Evolutionary conservation across 2,113 vertebrate species (phyloP).

Genomic region (Centropus bengalensis): DNA sequence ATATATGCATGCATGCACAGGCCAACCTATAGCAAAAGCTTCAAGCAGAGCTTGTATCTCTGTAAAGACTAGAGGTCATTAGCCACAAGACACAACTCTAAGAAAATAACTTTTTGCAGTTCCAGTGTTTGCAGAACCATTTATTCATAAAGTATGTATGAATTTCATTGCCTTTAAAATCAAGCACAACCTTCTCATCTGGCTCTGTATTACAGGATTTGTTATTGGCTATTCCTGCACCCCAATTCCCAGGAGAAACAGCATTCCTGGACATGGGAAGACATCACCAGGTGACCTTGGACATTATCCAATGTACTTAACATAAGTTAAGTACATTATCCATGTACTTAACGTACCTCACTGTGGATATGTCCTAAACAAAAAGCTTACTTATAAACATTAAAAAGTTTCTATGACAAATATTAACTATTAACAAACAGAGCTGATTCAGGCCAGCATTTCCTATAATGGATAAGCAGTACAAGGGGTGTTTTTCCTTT

Average conservation of each 20-base stretch:
- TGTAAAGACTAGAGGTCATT: not conserved
- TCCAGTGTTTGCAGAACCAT: not conserved
- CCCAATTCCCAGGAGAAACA: not conserved
- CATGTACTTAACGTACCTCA: not conserved
- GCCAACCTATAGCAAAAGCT: not conserved
- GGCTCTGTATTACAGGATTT: not conserved
- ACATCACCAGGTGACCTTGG: not conserved
- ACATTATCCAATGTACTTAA: not conserved
- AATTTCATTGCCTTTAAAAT: not conserved
- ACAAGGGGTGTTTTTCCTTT: not conserved
- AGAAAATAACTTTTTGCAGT: not conserved
- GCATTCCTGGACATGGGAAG: not conserved
- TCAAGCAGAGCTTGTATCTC: not conserved
- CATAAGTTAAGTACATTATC: not conserved
- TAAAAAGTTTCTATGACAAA: not conserved
- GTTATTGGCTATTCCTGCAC: not conserved
- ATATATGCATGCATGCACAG: not conserved
- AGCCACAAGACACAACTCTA: not conserved
- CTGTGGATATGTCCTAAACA: not conserved
- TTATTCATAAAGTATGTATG: not conserved
- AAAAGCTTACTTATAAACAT: constrained; percentile 15
- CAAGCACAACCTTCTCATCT: not conserved
- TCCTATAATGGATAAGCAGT: not conserved
- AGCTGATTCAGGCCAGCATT: not conserved
- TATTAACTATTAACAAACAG: constrained; percentile 32